Conservation (phyloP, 2,113 vertebrate genomes). For the Hypomesus transpacificus region DNA sequence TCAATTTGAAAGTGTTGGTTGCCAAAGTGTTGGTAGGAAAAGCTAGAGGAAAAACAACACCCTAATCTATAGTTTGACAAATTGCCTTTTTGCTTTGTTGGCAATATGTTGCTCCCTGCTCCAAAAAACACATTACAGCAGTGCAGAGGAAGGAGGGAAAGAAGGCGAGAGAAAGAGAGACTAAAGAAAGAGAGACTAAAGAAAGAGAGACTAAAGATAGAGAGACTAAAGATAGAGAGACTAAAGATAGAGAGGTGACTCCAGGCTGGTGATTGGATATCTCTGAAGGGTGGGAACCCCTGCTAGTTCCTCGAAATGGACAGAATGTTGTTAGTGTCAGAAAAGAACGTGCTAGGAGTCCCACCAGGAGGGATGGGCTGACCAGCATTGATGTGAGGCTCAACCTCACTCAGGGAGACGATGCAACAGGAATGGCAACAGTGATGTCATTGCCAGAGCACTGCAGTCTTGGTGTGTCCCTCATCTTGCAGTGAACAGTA, state of each 20-base stretch:
- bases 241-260: neutral
- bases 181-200: too few species aligned
- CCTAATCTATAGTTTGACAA: constrained; percentile 3
- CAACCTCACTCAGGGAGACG: neutral
- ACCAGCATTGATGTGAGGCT: neutral
- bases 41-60: neutral
- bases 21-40: neutral
- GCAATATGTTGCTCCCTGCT: too few species aligned
- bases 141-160: too few species aligned
- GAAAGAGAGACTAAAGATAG: neutral
- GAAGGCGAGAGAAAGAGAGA: too few species aligned
- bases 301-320: neutral
- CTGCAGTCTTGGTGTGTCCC: neutral
- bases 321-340: constrained; percentile 2
- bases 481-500: neutral
- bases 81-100: neutral
- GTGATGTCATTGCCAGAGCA: neutral
- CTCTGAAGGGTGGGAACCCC: neutral
- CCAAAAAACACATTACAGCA: too few species aligned
- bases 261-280: neutral
- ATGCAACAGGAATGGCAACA: neutral
- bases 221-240: too few species aligned
- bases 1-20: neutral
- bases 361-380: neutral
- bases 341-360: neutral